A percentile compares a stretch with the other conserved stretches of the same genome.
Conservation (phyloP, 2,797 vertebrate genomes). For the Chelidonichthys spinosus region DNA sequence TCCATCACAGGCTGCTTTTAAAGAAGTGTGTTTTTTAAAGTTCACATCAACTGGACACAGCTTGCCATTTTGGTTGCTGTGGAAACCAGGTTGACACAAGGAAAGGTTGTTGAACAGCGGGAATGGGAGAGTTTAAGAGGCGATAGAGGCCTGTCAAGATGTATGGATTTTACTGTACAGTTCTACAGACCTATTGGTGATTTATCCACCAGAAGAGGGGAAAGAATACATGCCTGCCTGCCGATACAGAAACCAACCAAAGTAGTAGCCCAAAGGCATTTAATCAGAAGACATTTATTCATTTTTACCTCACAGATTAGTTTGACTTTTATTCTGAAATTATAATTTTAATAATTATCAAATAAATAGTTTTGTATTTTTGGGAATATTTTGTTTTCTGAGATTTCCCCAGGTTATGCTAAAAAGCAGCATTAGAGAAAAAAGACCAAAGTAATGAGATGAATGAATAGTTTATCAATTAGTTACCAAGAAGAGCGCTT, state of each 20-base stretch:
- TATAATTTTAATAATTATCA: neutral
- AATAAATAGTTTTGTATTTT: neutral
- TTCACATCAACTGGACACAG: slow-evolving; percentile 60
- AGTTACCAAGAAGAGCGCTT: neutral
- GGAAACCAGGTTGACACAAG: slow-evolving; percentile 80
- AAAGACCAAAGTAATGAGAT: neutral
- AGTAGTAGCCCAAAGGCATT: neutral
- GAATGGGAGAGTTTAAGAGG: slow-evolving; percentile 72
- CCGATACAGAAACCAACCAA: neutral
- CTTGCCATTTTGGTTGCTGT: slow-evolving; percentile 76
- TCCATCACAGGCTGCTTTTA: slow-evolving; percentile 70
- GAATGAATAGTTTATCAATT: neutral
- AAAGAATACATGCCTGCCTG: neutral
- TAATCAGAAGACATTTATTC: neutral
- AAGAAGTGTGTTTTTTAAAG: slow-evolving; percentile 67
- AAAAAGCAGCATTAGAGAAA: neutral
- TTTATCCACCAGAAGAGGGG: slow-evolving; percentile 19
- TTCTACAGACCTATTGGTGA: slow-evolving; percentile 19
- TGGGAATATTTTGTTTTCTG: neutral
- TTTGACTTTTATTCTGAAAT: neutral
- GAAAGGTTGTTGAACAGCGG: slow-evolving; percentile 66
- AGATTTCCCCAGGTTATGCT: neutral
- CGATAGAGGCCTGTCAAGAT: slow-evolving; percentile 50
- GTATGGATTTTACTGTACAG: slow-evolving; percentile 51
- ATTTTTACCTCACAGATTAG: neutral